Percentiles rank a stretch among this genome's conserved stretches.
Evolutionary conservation across 2,113 vertebrate species (phyloP).

Genomic region (Acrocephalus kingi): DNA sequence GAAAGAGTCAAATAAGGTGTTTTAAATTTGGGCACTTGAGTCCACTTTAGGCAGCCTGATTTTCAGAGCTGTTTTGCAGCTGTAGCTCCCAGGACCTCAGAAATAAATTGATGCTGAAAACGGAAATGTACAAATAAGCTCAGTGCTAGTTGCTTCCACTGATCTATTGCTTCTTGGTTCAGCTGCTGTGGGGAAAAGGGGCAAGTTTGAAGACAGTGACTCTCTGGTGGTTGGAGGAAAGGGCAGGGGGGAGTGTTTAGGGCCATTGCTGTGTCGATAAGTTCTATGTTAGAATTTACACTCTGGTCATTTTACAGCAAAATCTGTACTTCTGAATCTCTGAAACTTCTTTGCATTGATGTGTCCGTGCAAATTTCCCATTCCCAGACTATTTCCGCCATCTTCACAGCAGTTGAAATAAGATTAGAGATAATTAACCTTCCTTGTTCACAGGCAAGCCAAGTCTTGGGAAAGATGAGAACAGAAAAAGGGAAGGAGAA

Average conservation of each 20-base stretch:
- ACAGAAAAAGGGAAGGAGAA: not conserved
- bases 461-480: not conserved
- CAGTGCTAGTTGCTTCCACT: not conserved
- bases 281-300: not conserved
- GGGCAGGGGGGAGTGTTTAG: not conserved
- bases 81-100: not conserved
- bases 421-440: not conserved
- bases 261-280: rapidly evolving
- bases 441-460: not conserved
- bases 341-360: not conserved
- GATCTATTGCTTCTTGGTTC: not conserved
- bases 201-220: not conserved
- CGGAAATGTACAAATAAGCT: not conserved
- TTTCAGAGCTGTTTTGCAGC: not conserved
- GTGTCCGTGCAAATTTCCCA: not conserved
- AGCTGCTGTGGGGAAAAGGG: not conserved
- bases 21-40: not conserved
- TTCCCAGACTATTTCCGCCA: not conserved
- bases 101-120: not conserved
- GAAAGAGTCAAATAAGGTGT: not conserved
- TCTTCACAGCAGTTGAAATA: not conserved
- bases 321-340: not conserved
- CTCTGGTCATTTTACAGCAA: not conserved
- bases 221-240: not conserved
- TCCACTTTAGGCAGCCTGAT: not conserved